phyloP scores from a whole-genome alignment of 2,113 vertebrate genomes.

The Oophaga pumilio region DNA sequence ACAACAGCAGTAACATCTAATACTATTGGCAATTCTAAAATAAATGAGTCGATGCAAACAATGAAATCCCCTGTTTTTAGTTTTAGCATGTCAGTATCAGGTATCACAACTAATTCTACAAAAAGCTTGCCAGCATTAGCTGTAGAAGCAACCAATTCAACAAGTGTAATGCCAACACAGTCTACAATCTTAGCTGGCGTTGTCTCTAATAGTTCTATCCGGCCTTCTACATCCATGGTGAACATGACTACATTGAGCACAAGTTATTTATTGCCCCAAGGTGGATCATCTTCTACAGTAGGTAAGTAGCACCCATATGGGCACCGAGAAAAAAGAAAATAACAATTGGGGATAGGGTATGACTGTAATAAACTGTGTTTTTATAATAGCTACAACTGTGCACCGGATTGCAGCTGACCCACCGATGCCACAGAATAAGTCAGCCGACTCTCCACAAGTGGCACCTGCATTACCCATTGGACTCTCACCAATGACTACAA shows the following conservation, averaged over 20 bases:
- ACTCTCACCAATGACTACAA: neutral
- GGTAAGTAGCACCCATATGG: neutral
- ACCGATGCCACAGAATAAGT: conserved; percentile 24
- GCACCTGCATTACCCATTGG: conserved; percentile 7
- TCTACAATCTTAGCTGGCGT: neutral
- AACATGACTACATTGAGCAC: neutral
- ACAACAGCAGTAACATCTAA: neutral
- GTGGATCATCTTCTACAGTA: conserved; percentile 4
- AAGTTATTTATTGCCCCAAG: neutral
- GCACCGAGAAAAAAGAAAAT: neutral
- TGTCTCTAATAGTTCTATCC: neutral
- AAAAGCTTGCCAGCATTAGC: neutral
- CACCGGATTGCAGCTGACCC: conserved; percentile 30
- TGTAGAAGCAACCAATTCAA: neutral
- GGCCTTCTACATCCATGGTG: neutral
- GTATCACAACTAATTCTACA: neutral
- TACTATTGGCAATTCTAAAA: neutral
- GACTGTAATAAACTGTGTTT: neutral
- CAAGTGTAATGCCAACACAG: neutral
- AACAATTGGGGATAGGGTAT: neutral
- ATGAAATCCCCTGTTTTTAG: neutral
- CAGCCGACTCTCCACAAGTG: neutral
- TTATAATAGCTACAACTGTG: neutral
- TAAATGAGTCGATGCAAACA: neutral
- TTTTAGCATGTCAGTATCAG: neutral